Percentiles rank a stretch among this genome's conserved stretches.
Evolutionary conservation across 2,113 vertebrate genomes (phyloP).

Genomic region (Pithys albifrons): DNA sequence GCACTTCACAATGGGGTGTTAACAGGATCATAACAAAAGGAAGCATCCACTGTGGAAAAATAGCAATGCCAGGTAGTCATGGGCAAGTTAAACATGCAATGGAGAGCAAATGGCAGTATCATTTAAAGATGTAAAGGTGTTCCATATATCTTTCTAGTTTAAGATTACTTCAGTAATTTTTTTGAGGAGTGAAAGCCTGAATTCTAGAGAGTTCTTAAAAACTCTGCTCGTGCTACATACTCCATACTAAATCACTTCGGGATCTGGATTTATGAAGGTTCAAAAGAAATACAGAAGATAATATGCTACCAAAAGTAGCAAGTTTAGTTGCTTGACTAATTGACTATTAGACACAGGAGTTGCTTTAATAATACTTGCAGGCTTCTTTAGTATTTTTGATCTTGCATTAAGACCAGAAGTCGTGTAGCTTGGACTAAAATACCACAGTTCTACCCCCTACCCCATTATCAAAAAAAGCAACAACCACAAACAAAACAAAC

Average conservation of each 20-base stretch:
- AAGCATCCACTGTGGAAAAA: not conserved
- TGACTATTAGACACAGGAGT: not conserved
- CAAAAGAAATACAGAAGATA: not conserved
- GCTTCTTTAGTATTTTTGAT: not conserved
- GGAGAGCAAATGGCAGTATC: too few species aligned
- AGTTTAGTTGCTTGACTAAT: not conserved
- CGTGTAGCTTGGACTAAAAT: not conserved
- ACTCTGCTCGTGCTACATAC: not conserved
- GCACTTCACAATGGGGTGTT: not conserved
- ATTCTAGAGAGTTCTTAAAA: not conserved
- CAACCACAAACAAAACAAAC: not conserved
- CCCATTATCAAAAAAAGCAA: not conserved
- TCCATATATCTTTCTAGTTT: not conserved
- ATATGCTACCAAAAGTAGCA: not conserved
- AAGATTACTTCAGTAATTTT: not conserved
- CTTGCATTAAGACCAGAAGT: not conserved
- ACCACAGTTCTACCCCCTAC: not conserved
- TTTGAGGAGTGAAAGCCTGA: not conserved
- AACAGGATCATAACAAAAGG: not conserved
- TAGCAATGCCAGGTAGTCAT: not conserved
- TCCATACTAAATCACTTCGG: not conserved
- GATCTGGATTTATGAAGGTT: not conserved
- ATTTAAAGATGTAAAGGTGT: not conserved
- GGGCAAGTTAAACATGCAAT: not conserved
- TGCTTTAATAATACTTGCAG: not conserved